Conservation (phyloP, 1,140 invertebrate species). For the Bombus polaris region DNA sequence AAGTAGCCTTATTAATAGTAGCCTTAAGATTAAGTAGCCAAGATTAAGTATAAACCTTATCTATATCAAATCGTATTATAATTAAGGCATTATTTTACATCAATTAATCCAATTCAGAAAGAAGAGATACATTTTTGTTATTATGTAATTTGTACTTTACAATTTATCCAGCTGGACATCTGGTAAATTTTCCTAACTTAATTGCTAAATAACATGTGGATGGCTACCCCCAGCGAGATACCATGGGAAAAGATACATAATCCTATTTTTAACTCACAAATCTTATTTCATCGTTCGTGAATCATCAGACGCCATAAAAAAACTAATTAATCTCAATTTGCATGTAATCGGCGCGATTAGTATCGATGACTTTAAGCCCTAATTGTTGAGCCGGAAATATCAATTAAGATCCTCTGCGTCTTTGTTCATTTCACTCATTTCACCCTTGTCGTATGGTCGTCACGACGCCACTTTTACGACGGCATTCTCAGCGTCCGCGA, state of each 20-base stretch:
- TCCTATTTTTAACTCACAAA: not conserved
- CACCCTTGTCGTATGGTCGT: not conserved
- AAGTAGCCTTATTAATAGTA: too few relatives aligned
- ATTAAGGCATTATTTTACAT: not conserved
- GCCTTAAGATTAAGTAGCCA: too few relatives aligned
- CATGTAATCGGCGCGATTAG: not conserved
- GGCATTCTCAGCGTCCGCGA: not conserved
- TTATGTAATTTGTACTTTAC: too few relatives aligned
- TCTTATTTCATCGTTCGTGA: not conserved
- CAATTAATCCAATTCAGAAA: not conserved
- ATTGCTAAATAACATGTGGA: too few relatives aligned
- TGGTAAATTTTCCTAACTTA: too few relatives aligned
- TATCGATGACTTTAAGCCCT: not conserved
- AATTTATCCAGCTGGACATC: too few relatives aligned
- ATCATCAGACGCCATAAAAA: not conserved
- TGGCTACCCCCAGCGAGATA: too few relatives aligned
- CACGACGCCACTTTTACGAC: not conserved
- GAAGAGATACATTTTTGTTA: too few relatives aligned
- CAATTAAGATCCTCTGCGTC: slow-evolving; percentile 8
- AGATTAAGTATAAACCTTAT: too few relatives aligned
- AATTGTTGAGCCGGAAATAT: not conserved
- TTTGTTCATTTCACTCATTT: not conserved
- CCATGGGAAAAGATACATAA: not conserved
- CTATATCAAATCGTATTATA: too few relatives aligned
- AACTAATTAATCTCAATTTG: not conserved